phyloP scores from a whole-genome alignment of 2,888 invertebrate genomes.

The Bhutanitis thaidina region DNA sequence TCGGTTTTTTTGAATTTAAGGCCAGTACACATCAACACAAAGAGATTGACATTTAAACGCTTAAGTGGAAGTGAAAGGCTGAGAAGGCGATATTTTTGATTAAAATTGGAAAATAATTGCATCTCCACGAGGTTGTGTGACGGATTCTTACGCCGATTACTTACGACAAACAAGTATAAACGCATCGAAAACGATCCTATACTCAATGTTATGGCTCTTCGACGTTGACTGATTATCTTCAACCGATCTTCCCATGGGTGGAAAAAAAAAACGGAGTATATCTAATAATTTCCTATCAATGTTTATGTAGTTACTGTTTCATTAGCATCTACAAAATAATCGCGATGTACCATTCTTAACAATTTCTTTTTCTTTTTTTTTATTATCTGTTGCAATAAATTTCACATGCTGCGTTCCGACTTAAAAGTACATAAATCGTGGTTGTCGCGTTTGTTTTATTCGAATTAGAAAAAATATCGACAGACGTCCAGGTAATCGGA shows the following conservation, averaged over 20 bases:
- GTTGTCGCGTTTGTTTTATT: not conserved
- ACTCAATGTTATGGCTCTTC: constrained; percentile 23
- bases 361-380: constrained; percentile 33
- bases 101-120: constrained; percentile 80
- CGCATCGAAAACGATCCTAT: too few species aligned
- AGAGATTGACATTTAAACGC: constrained; percentile 78
- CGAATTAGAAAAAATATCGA: not conserved
- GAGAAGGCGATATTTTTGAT: constrained; percentile 75
- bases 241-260: constrained; percentile 31
- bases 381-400: constrained; percentile 3
- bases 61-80: constrained; percentile 78
- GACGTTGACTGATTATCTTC: constrained; percentile 44
- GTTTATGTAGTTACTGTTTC: constrained; percentile 30
- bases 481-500: not conserved
- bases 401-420: not conserved
- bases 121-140: constrained; percentile 69
- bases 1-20: constrained; percentile 41
- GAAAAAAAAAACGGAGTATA: constrained; percentile 23
- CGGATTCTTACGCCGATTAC: constrained; percentile 50
- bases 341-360: constrained; percentile 50
- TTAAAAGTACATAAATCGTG: not conserved
- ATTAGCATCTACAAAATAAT: constrained; percentile 45
- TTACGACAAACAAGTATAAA: too few species aligned
- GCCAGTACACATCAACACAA: constrained; percentile 41
- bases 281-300: constrained; percentile 26